Conservation (phyloP, 1,140 invertebrate species). For the Panonychus citri region DNA sequence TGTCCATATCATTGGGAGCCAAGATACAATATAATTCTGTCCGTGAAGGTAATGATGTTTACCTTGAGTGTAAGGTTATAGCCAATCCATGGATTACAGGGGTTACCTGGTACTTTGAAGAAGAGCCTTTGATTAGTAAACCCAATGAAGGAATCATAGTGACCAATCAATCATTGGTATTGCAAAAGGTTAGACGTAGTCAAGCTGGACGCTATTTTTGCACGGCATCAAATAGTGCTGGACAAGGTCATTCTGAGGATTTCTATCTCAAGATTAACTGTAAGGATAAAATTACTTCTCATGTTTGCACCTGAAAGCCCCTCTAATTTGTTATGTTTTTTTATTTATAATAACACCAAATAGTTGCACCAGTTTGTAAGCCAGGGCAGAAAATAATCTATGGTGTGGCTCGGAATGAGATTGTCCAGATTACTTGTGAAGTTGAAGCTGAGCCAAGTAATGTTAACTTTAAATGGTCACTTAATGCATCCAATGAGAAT, state of each 20-base stretch:
- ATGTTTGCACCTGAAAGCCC: too few relatives aligned
- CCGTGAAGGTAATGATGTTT: constrained; percentile 51
- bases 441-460: constrained; percentile 1
- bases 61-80: constrained; percentile 46
- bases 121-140: constrained; percentile 10
- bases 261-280: constrained; percentile 65
- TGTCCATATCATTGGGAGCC: constrained; percentile 15
- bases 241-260: constrained; percentile 53
- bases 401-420: constrained; percentile 60
- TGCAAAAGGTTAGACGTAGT: constrained; percentile 18
- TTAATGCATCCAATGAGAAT: constrained; percentile 25
- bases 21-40: constrained; percentile 51
- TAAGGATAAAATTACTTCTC: too few relatives aligned
- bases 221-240: constrained; percentile 63
- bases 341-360: too few relatives aligned
- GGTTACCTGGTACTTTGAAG: constrained; percentile 15
- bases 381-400: constrained; percentile 35
- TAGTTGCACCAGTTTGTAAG: constrained; percentile 36
- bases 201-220: constrained; percentile 41
- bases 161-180: constrained; percentile 36
- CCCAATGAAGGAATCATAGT: constrained; percentile 46
- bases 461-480: constrained; percentile 5
- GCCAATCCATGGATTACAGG: constrained; percentile 16
- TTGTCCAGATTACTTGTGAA: constrained; percentile 29
- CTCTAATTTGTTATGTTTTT: too few relatives aligned